Base-by-base conservation (phyloP, 1,140 invertebrate species). In the Condylostylus longicornis region DNA sequence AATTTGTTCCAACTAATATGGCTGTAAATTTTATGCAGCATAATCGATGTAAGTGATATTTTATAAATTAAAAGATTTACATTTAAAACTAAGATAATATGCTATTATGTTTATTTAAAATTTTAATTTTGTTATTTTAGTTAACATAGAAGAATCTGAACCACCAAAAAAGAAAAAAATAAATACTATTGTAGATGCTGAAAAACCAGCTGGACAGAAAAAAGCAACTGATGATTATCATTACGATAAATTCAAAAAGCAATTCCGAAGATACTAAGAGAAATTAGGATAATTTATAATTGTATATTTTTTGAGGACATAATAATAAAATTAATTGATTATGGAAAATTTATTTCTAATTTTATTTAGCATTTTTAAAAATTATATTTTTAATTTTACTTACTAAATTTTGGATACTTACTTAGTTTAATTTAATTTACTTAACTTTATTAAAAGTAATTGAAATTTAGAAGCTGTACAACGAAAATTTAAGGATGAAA, bases 11-110 rank as follows among this genome's bases (percentile, higher is more conserved):
- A 0, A 90, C 86, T 21, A 97, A 96, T 59, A 90, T 95, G 81
- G 90, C 93, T 33, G 90, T 94, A 1, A 96, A 96, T 67, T 96
- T 96, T 74, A 86, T 90, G 22, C 89, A 95, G 55, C 89, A 96
- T 54, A 94, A 93, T 63, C 69, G 85, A 77, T 90, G 84, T 84
- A 70, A 72, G 53, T 42, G 23, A 34, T 17, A 18, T 9, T 17
- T 30, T 13, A 18, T 40, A 14, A 21, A 20, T 37, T 35, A 21
- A 28, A 37, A 15, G 21, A 5, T n/a, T 38, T 28, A 30, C 23
- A 33, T 34, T 22, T 28, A 28, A 37, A 28, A 27, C n/a, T n/a
- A 34, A 5, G 12, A 28, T 27, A 12, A 25, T 37, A 12, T 10
- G 9, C 8, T 19, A 15, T 41, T 47, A 18, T 31, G 30, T 32